Base-by-base conservation (phyloP, 2,888 invertebrate species). In the Lepidocyrtoides sp. region DNA sequence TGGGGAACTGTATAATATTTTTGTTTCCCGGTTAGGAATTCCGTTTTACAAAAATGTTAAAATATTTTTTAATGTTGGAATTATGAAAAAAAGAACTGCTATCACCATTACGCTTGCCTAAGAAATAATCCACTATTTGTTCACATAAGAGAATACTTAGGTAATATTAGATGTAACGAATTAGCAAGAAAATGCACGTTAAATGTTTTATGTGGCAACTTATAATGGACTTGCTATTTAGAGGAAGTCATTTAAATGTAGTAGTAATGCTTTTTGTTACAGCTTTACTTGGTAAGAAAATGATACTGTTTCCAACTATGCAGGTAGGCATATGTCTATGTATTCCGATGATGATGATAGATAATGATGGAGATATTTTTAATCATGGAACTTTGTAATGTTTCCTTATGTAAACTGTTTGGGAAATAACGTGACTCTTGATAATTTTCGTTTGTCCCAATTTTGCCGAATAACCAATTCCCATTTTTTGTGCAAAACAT, bases 1-100 rank as follows among this genome's bases (percentile, higher is more conserved):
- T 54, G 1, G 26, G 41, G 48, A 77, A 72, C 41, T n/a, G 36
- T 7, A 36, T 7, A 36, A 36, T 36, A 77, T 44, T 10, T 26
- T 36, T 57, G 60, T 81, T 60, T 81, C 82, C 82, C 82, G 60
- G 44, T 63, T 41, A 41, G 81, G 63, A 82, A 82, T 82, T 63
- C 60, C 63, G 20, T 17, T 51, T 63, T 48, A 48, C 29, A 54
- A 77, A 23, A 29, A 77, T 10, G 20, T 72, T 44, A 26, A 69
- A 36, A 17, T 69, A 17, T 69, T 69, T 17, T 29, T 54, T 79
- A 17, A 23, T 17, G 26, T 20, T 63, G 51, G 60, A 41, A 41
- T 63, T 63, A 82, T 41, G 26, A 14, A 79, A 79, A 72, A 72
- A 1, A 36, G 36, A 36, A n/a, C n/a, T n/a, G n/a, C n/a, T n/a